A percentile compares a stretch with the other conserved stretches of the same genome.
Conservation (phyloP, 2,113 vertebrate species). For the Gobiocypris rarus region DNA sequence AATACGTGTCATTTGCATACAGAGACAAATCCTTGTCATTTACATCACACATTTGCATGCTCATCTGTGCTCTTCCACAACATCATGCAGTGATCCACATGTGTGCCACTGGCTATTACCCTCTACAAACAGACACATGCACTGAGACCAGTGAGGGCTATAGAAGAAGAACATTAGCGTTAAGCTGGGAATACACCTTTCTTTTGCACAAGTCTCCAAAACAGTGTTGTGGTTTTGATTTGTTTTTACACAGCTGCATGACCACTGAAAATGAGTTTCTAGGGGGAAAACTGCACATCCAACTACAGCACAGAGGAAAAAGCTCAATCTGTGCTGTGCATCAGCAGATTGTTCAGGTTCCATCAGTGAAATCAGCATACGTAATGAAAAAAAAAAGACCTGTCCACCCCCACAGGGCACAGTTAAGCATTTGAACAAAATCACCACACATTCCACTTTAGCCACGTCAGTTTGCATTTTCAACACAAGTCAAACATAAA, state of each 20-base stretch:
- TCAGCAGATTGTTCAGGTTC: conserved; percentile 15
- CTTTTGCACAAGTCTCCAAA: not conserved
- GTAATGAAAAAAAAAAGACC: conserved; percentile 43
- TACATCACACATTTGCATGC: conserved; percentile 37
- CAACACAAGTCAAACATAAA: not conserved
- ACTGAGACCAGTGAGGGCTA: not conserved
- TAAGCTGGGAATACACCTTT: not conserved
- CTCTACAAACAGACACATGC: not conserved
- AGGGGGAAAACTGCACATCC: not conserved
- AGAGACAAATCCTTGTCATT: conserved; percentile 34
- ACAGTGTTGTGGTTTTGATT: not conserved
- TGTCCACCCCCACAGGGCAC: conserved; percentile 9
- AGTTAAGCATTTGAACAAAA: conserved; percentile 21
- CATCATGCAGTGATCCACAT: conserved; percentile 14
- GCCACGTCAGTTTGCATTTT: conserved; percentile 11
- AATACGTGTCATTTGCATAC: conserved; percentile 31
- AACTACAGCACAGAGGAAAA: not conserved
- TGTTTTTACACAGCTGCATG: not conserved
- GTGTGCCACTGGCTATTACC: not conserved
- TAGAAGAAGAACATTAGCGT: not conserved
- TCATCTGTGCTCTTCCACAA: conserved; percentile 29
- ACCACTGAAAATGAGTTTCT: not conserved
- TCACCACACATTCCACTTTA: not conserved
- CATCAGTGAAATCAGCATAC: conserved; percentile 23
- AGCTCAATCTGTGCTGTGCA: not conserved